A percentile compares a stretch with the other conserved stretches of the same genome.
phyloP scores from a whole-genome alignment of 1,140 invertebrate species.

The Bombus breviceps region DNA sequence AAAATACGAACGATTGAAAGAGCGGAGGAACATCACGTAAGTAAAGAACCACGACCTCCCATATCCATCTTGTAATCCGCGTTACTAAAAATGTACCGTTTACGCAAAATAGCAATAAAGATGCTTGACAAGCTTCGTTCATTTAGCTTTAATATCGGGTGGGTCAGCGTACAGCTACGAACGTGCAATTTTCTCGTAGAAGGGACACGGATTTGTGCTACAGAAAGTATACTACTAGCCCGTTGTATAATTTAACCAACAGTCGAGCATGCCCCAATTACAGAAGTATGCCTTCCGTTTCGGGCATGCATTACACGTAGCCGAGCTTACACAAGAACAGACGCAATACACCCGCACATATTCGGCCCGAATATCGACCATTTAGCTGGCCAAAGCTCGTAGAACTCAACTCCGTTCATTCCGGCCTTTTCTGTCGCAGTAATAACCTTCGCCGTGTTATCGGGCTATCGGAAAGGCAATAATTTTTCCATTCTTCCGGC shows the following conservation, averaged over 20 bases:
- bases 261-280: slow-evolving; percentile 43
- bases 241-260: slow-evolving; percentile 39
- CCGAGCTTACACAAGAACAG: neutral
- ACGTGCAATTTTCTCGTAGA: slow-evolving; percentile 2
- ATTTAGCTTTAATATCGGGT: neutral
- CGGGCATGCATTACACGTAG: slow-evolving; percentile 46
- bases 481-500: slow-evolving; percentile 46
- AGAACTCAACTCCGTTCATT: slow-evolving; percentile 12
- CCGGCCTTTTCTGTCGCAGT: slow-evolving; percentile 12
- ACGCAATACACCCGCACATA: no score
- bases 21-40: no score
- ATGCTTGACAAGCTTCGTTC: neutral
- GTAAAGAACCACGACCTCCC: no score
- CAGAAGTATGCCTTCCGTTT: slow-evolving; percentile 48
- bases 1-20: no score
- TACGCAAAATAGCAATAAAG: neutral
- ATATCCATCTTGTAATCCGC: no score
- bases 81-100: neutral
- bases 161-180: no score
- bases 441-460: slow-evolving; percentile 40
- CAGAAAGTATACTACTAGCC: slow-evolving; percentile 20
- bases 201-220: neutral
- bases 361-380: slow-evolving; percentile 18
- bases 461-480: slow-evolving; percentile 27
- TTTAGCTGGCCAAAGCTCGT: neutral